These are phyloP conservation scores for Platyrinchus mystaceus DNA, from an alignment of 2,797 vertebrate species.

Conservation along the genomic window DNA sequence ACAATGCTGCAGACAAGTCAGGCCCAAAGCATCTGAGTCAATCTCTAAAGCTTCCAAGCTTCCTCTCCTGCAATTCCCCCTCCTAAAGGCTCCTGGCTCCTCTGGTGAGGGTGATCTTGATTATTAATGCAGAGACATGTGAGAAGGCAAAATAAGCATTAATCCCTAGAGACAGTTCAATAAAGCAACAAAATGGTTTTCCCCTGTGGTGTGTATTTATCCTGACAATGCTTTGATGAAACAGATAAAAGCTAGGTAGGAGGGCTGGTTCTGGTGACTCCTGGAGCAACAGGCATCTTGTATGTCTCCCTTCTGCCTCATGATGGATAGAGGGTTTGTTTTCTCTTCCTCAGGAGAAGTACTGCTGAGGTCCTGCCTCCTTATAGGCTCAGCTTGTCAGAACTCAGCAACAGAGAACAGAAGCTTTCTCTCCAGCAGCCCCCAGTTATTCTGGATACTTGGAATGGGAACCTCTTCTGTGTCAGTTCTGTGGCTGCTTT, in stretches of 20 bases:
- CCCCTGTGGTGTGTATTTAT: not conserved
- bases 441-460: not conserved
- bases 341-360: not conserved
- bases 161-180: not conserved
- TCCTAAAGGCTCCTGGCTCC: not conserved
- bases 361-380: not conserved
- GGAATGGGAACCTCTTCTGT: not conserved
- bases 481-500: not conserved
- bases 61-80: not conserved
- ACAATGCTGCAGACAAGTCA: not conserved
- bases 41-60: not conserved
- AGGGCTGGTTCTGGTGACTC: not conserved
- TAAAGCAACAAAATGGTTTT: not conserved
- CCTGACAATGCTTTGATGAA: not conserved
- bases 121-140: not conserved
- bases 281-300: not conserved
- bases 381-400: not conserved
- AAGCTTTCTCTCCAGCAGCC: fast-evolving
- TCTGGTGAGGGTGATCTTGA: not conserved
- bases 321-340: not conserved
- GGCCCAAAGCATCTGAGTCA: not conserved
- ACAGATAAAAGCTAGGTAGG: not conserved
- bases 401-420: not conserved
- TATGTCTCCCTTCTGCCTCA: not conserved
- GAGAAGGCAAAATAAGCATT: not conserved